These are phyloP conservation scores for Leucoma salicis DNA, from an alignment of 2,888 invertebrate genomes.

Conservation along the genomic window DNA sequence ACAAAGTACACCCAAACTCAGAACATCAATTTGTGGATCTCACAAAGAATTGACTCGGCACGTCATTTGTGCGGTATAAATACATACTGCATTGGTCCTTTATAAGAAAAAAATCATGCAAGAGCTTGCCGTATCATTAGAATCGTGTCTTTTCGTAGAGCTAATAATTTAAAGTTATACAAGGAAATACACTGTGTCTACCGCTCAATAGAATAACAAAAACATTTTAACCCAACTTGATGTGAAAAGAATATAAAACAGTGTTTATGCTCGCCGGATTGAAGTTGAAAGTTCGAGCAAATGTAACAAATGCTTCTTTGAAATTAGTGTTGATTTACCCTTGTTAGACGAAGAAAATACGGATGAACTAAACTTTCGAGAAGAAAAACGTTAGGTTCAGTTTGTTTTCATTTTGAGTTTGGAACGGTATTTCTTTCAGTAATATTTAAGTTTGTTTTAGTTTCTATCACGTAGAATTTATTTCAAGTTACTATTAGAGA, in stretches of 20 bases:
- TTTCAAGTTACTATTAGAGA: too few species aligned
- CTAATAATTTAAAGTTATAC: neutral
- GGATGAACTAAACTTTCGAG: slow-evolving; percentile 5
- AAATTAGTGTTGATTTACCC: slow-evolving; percentile 14
- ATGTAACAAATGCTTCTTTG: slow-evolving; percentile 10
- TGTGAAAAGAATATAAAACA: slow-evolving; percentile 16
- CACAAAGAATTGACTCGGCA: too few species aligned
- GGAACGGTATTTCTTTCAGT: neutral
- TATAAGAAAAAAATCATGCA: too few species aligned
- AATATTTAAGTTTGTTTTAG: neutral
- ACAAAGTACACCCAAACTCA: too few species aligned
- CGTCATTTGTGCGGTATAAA: too few species aligned
- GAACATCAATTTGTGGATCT: too few species aligned
- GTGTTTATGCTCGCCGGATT: slow-evolving; percentile 10
- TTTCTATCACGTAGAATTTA: too few species aligned
- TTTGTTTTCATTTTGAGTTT: slow-evolving; percentile 1
- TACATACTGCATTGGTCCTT: too few species aligned
- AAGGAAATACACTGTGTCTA: slow-evolving; percentile 7
- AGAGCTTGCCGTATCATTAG: too few species aligned
- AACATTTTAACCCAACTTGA: slow-evolving; percentile 12
- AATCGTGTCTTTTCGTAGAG: neutral
- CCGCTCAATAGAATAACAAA: slow-evolving; percentile 20
- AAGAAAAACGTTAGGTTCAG: neutral
- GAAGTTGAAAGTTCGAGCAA: slow-evolving; percentile 12
- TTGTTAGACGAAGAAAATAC: slow-evolving; percentile 7